Evolutionary conservation across 2,888 invertebrate species (phyloP).

Genomic region (Rhamnusium bicolor): DNA sequence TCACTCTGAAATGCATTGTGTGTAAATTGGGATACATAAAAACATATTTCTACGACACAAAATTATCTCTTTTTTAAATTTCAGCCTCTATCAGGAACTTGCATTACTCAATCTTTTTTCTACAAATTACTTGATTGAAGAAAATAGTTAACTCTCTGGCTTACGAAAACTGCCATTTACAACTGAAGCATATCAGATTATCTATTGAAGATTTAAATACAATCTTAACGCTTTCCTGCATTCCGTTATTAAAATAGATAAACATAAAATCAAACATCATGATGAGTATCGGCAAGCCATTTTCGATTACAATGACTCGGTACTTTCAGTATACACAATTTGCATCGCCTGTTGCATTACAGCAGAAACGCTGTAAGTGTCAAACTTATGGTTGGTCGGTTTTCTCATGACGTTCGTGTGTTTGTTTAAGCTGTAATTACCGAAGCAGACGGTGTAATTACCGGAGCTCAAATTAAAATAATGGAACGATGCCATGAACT

Average conservation of each 20-base stretch:
- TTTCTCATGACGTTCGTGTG: constrained; percentile 67
- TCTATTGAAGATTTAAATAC: neutral
- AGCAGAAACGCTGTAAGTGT: constrained; percentile 42
- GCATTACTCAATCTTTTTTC: too few species aligned
- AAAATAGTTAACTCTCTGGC: neutral
- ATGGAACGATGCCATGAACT: constrained; percentile 71
- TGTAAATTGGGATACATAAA: too few species aligned
- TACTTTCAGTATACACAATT: constrained; percentile 32
- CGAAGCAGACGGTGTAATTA: constrained; percentile 70
- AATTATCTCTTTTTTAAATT: too few species aligned
- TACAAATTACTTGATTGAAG: too few species aligned
- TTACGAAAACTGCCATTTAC: neutral
- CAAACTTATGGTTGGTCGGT: constrained; percentile 56
- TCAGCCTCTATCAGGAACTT: too few species aligned
- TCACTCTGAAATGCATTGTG: too few species aligned
- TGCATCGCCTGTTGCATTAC: constrained; percentile 43
- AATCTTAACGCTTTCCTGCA: constrained; percentile 1
- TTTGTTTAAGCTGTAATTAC: constrained; percentile 70
- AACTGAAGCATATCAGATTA: constrained; percentile 2
- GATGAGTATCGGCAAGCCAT: constrained; percentile 5
- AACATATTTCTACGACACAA: too few species aligned
- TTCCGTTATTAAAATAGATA: constrained; percentile 24
- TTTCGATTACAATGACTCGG: constrained; percentile 29
- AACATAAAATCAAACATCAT: neutral
- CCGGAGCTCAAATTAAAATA: constrained; percentile 71